Evolutionary conservation across 2,797 vertebrate species (phyloP).

Genomic region (Acrossocheilus wenchowensis): DNA sequence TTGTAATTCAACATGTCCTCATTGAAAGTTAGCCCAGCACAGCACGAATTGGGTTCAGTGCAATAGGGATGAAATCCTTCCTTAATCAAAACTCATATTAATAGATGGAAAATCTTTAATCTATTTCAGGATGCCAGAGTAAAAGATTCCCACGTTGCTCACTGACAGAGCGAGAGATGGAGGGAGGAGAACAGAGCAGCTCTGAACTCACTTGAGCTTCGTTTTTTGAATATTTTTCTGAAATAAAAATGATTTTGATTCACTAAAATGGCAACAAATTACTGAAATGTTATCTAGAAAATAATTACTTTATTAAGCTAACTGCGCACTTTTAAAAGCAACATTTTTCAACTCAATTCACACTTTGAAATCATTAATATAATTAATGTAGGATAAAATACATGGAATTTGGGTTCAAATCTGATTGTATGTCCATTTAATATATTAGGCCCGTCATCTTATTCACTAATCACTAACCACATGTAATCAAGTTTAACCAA

Average conservation of each 20-base stretch:
- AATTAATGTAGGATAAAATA: background rate
- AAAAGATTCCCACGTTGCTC: constrained; percentile 25
- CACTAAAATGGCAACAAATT: no score
- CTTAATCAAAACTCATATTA: constrained; percentile 42
- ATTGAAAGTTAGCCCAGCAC: background rate
- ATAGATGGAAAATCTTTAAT: constrained; percentile 20
- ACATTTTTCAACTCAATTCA: background rate
- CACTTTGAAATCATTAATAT: background rate
- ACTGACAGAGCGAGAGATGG: background rate
- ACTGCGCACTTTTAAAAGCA: background rate
- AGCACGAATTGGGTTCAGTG: constrained; percentile 27
- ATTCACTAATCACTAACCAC: background rate
- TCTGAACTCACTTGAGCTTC: background rate
- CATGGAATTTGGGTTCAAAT: background rate
- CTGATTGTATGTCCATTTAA: background rate
- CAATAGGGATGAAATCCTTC: constrained; percentile 36
- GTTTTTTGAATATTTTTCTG: background rate
- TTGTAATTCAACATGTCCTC: constrained; percentile 20
- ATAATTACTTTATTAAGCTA: background rate
- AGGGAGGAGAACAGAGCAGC: background rate
- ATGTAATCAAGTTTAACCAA: background rate
- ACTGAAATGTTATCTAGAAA: background rate
- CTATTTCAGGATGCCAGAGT: constrained; percentile 38
- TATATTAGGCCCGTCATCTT: background rate
- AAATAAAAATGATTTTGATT: no score